A percentile compares a stretch with the other conserved stretches of the same genome.
Conservation (phyloP, 2,888 invertebrate species). For the Luperina nickerlii region DNA sequence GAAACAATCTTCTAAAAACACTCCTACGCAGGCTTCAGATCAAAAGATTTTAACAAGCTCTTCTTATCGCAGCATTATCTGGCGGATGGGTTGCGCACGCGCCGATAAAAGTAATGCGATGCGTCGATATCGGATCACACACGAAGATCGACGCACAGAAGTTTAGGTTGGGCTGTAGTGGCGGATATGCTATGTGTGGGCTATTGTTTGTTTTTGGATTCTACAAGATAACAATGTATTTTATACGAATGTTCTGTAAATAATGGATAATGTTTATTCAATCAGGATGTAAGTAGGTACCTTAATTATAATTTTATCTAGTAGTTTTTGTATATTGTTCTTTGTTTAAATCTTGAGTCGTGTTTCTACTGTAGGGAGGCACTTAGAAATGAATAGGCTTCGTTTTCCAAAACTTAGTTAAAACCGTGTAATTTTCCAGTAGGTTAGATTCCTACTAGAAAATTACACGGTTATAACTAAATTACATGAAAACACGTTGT, state of each 20-base stretch:
- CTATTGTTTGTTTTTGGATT: background rate
- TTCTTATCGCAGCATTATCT: slow-evolving; percentile 63
- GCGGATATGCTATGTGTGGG: slow-evolving; percentile 21
- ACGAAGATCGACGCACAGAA: slow-evolving; percentile 55
- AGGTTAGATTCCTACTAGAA: background rate
- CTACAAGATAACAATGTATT: background rate
- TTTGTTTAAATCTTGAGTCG: background rate
- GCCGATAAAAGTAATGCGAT: slow-evolving; percentile 68
- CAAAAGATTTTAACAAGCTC: slow-evolving; percentile 66
- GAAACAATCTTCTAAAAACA: slow-evolving; percentile 39
- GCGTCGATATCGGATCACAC: slow-evolving; percentile 67
- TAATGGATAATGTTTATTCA: background rate
- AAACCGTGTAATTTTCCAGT: background rate
- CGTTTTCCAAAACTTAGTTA: background rate
- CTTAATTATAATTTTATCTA: background rate
- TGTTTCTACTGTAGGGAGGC: background rate
- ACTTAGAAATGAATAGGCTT: background rate
- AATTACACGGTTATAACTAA: background rate
- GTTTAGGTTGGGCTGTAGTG: slow-evolving; percentile 4
- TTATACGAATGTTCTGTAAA: background rate
- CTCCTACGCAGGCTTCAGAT: slow-evolving; percentile 58
- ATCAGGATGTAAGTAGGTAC: background rate
- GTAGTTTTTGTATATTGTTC: background rate
- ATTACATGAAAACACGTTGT: background rate
- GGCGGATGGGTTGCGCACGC: slow-evolving; percentile 63